Evolutionary conservation across 2,888 invertebrate genomes (phyloP).

Genomic region (Drosophila picticornis): DNA sequence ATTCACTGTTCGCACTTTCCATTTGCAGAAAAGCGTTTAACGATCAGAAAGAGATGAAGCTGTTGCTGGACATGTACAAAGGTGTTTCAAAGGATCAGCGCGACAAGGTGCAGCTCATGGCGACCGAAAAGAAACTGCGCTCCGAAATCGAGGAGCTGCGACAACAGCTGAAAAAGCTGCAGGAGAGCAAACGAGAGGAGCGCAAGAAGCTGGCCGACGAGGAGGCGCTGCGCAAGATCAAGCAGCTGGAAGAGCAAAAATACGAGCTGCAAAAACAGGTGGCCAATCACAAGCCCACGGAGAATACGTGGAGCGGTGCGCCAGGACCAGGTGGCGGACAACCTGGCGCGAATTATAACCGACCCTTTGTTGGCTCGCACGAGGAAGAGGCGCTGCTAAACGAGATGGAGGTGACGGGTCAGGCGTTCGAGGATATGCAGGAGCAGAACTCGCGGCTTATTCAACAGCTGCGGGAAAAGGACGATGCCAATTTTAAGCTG

Average conservation of each 20-base stretch:
- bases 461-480: constrained; percentile 97
- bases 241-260: constrained; percentile 96
- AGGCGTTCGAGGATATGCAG: constrained; percentile 99
- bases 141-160: constrained; percentile 96
- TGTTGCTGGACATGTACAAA: constrained; percentile 98
- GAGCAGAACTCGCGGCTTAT: constrained; percentile 98
- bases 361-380: constrained; percentile 91
- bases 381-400: constrained; percentile 98
- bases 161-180: constrained; percentile 93
- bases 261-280: constrained; percentile 96
- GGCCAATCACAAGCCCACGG: constrained; percentile 91
- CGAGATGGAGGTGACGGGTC: constrained; percentile 99
- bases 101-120: constrained; percentile 98
- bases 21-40: constrained; percentile 92
- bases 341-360: constrained; percentile 85
- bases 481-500: constrained; percentile 99
- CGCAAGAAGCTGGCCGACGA: constrained; percentile 96
- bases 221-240: constrained; percentile 96
- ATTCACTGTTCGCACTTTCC: neutral
- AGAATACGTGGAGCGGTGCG: constrained; percentile 79
- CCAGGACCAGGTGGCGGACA: constrained; percentile 56
- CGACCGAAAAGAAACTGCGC: constrained; percentile 95
- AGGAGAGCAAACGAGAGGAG: constrained; percentile 96
- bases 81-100: constrained; percentile 98
- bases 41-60: constrained; percentile 97